phyloP scores from a whole-genome alignment of 2,113 vertebrate genomes.

The Kryptolebias marmoratus region DNA sequence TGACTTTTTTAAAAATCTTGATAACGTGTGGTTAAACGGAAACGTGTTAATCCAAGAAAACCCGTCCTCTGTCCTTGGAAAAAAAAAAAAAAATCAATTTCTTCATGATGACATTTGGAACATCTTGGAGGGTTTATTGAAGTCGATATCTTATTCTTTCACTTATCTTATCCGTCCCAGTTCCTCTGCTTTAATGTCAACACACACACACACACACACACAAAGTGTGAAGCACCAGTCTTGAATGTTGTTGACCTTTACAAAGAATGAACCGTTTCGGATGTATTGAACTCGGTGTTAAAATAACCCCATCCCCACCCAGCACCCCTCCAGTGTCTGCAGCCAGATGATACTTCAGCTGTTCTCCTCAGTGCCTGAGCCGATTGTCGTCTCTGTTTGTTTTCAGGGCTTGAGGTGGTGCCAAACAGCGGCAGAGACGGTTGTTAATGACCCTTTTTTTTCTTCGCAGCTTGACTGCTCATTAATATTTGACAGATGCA shows the following conservation, averaged over 20 bases:
- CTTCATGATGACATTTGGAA: slow-evolving; percentile 12
- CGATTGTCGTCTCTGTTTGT: not conserved
- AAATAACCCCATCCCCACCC: not conserved
- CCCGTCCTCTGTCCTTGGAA: not conserved
- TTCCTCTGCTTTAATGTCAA: slow-evolving; percentile 6
- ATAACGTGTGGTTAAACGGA: not conserved
- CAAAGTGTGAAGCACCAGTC: not conserved
- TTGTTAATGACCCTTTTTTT: slow-evolving; percentile 52
- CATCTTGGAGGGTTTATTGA: slow-evolving; percentile 12
- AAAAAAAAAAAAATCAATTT: slow-evolving; percentile 26
- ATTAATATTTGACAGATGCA: slow-evolving; percentile 65
- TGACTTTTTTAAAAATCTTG: not conserved
- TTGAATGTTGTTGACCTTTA: slow-evolving; percentile 60
- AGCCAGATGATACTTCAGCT: slow-evolving; percentile 23
- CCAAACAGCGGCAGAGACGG: slow-evolving; percentile 10
- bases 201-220: slow-evolving; percentile 7
- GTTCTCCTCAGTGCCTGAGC: slow-evolving; percentile 9
- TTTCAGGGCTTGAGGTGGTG: not conserved
- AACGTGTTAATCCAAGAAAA: not conserved
- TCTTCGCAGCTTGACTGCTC: slow-evolving; percentile 44
- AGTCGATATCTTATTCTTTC: slow-evolving; percentile 19
- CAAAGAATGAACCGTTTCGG: slow-evolving; percentile 10
- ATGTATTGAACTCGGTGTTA: slow-evolving; percentile 22
- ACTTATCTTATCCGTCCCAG: not conserved
- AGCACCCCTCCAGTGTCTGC: slow-evolving; percentile 9